Evolutionary conservation across 2,888 invertebrate genomes (phyloP), one percentile per base, ranked within the genome.

Genomic region (Leptopilina myrica): DNA sequence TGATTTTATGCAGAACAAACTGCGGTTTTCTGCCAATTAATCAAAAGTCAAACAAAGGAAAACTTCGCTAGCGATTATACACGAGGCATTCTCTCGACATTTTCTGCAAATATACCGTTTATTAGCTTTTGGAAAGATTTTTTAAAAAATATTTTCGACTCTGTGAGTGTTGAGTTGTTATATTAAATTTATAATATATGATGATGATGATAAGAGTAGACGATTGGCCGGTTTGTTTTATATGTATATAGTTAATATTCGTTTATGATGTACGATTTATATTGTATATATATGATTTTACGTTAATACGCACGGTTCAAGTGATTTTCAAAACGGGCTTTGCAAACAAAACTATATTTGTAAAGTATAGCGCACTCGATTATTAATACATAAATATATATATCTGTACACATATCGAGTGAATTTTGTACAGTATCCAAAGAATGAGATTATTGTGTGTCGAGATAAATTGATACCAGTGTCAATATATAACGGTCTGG

Each of bases 11-110:
- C 26, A 26, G 53, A 53, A 69, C 53, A 49, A 49, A 69, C 26
- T 53, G 69, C 49, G 49, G 69, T 69, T 69, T 69, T 69, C 69
- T 53, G 69, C 69, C 69, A 69, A 69, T 69, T 69, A 69, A 69
- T 69, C 69, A 69, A 69, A 49, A 69, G 49, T 49, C 69, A 69
- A 69, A 69, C 69, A 69, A 69, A 69, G 69, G 69, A 69, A 69
- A 53, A 62, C 62, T 69, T 69, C 69, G 20, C 53, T 20, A 69
- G 69, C 49, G 69, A 69, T 69, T 69, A 69, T 69, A 69, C 49
- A 69, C 69, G 49, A 53, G 26, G 69, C 69, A 69, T 69, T 49
- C 69, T 49, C 49, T 69, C 53, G 20, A 69, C 69, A 69, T 69
- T 69, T 69, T 69, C 69, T 49, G 26, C 69, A 69, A 69, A 69